phyloP scores from a whole-genome alignment of 2,797 vertebrate species.

The Huso huso region DNA sequence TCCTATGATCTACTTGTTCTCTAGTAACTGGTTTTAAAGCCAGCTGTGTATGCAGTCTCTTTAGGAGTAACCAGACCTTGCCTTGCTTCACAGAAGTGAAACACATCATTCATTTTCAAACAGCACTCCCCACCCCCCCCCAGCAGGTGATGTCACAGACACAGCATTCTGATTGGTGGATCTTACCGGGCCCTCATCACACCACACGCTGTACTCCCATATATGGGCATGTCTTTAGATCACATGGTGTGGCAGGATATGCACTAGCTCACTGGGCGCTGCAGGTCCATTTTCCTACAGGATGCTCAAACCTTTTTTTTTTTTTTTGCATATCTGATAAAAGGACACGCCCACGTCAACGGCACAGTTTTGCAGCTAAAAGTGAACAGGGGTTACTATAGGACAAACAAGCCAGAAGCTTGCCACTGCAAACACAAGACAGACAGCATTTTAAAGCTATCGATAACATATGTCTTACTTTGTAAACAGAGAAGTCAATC shows the following conservation, averaged over 20 bases:
- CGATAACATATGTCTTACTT: too few relatives aligned
- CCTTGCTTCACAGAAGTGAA: constrained; percentile 27
- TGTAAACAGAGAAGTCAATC: too few relatives aligned
- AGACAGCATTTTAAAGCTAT: too few relatives aligned
- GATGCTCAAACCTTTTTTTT: constrained; percentile 6
- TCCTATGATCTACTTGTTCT: neutral
- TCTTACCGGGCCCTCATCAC: constrained; percentile 55
- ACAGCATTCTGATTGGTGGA: neutral
- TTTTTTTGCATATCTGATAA: constrained; percentile 18
- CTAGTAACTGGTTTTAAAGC: neutral
- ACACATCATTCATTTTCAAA: constrained; percentile 61
- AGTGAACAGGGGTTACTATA: constrained; percentile 44
- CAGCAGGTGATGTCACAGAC: too few relatives aligned
- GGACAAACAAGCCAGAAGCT: constrained; percentile 28
- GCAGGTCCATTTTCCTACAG: neutral
- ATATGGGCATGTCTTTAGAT: constrained; percentile 40
- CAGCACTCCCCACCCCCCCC: neutral
- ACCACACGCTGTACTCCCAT: constrained; percentile 52
- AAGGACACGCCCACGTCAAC: constrained; percentile 14
- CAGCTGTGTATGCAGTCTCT: neutral
- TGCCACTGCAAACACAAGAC: too few relatives aligned
- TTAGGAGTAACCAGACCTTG: neutral
- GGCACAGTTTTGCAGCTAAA: constrained; percentile 24
- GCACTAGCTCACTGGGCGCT: constrained; percentile 11
- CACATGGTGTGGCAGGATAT: constrained; percentile 22